A percentile compares a stretch with the other conserved stretches of the same genome.
Conservation (phyloP, 2,888 invertebrate genomes). For the Eristalinus aeneus region DNA sequence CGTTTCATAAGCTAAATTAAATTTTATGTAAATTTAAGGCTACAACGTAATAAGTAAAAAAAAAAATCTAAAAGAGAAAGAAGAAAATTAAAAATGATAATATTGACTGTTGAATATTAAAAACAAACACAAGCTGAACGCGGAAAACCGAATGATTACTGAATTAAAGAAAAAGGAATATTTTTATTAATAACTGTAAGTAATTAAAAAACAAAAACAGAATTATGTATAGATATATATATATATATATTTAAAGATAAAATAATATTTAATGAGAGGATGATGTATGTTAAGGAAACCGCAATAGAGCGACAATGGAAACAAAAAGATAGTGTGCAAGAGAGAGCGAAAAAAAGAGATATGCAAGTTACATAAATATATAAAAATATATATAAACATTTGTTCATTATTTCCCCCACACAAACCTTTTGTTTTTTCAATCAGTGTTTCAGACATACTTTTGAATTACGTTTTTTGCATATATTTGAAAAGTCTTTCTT, state of each 20-base stretch:
- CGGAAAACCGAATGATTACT: conserved; percentile 29
- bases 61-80: conserved; percentile 4
- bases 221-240: conserved; percentile 49
- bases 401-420: neutral
- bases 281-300: conserved; percentile 47
- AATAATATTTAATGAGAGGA: conserved; percentile 44
- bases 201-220: conserved; percentile 34
- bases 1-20: conserved; percentile 11
- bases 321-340: conserved; percentile 6
- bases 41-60: conserved; percentile 28
- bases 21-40: conserved; percentile 27
- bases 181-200: conserved; percentile 69
- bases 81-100: conserved; percentile 9
- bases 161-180: conserved; percentile 57
- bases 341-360: neutral
- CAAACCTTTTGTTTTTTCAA: neutral
- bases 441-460: neutral
- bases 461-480: no score
- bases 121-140: conserved; percentile 2
- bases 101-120: conserved; percentile 70
- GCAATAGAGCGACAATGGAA: neutral
- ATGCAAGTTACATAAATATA: neutral
- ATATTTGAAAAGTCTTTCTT: neutral
- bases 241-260: conserved; percentile 48
- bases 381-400: neutral